Percentiles rank a stretch among this genome's conserved stretches.
These are phyloP conservation scores for Myzus persicae DNA, from an alignment of 1,140 invertebrate species.

Conservation along the genomic window DNA sequence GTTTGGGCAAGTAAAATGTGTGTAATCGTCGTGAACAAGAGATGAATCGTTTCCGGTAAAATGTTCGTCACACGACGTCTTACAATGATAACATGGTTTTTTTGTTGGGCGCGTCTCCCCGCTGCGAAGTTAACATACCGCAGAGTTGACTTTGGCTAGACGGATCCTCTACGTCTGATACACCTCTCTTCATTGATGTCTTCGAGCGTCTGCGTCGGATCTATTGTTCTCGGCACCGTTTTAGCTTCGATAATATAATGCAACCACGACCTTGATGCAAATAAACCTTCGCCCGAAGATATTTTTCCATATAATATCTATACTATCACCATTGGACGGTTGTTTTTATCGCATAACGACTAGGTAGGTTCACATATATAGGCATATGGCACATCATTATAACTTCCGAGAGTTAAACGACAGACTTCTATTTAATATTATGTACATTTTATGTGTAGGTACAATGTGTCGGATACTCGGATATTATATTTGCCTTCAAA, in stretches of 20 bases:
- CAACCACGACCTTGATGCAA: slow-evolving; percentile 8
- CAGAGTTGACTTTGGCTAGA: neutral
- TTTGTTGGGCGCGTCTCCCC: neutral
- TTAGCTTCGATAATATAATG: neutral
- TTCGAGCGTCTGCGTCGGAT: neutral
- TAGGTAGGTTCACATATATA: neutral
- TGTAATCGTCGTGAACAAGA: neutral
- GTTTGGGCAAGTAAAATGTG: neutral
- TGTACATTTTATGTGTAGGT: neutral
- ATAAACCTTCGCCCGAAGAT: neutral
- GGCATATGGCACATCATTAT: neutral
- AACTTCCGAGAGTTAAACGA: neutral
- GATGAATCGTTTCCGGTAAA: neutral
- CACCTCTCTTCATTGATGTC: slow-evolving; percentile 11
- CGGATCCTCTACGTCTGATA: neutral
- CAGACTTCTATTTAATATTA: neutral
- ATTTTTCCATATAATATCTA: slow-evolving; percentile 1
- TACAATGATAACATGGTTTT: neutral
- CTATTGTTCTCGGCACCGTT: slow-evolving; percentile 31
- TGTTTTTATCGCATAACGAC: neutral
- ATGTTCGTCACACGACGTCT: neutral
- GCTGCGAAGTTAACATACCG: neutral
- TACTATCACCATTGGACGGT: neutral
- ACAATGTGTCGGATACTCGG: neutral
- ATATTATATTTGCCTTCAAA: no score